Base-by-base conservation (phyloP, 2,797 vertebrate genomes). In the Pangasius macronema region DNA sequence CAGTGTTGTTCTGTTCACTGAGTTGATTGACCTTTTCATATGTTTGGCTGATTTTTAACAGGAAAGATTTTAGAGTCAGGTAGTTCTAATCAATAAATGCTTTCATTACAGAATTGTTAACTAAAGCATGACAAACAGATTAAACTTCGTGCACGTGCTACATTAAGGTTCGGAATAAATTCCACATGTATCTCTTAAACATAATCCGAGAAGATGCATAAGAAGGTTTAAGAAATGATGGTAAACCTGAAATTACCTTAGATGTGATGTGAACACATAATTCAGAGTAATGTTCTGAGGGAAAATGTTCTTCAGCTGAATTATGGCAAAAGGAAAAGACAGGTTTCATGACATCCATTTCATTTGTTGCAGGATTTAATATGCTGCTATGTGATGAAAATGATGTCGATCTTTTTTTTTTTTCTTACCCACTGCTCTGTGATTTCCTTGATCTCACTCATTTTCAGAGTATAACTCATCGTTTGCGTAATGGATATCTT, bases 361-460 rank as follows among this genome's bases (percentile, higher is more conserved):
- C 67, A 68, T 68, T 51, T 11, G 6, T 18, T 76, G 1, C 5
- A 36, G 0, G 49, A 16, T 85, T 55, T 30, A 13, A 59, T 57
- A 67, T 70, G 20, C 2, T 76, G 49, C 1, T 77, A 46, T 49
- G 33, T 51, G 13, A 65, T 24, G 30, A 49, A 30, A 59, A 36
- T 55, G 6, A 33, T 51, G 80, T 51, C 6, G 16, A 14, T 57
- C 14, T 59, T 59, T 9, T 33, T 88, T 88, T 67, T 88, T 67
- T 42, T 77, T 90, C 93, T 87, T 94, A 96, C 96, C 96, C 95
- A 95, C 24, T 82, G n/a, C 77, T 68, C 76, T 75, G 92, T 92
- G 88, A 94, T 82, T 39, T 73, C 76, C 83, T 93, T 86, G 49
- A 79, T 55, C 2, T 89, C 90, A 1, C 87, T 92, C 67, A 7